Evolutionary conservation across 2,797 vertebrate species (phyloP).

Genomic region (Parauchenoglanis ngamensis): DNA sequence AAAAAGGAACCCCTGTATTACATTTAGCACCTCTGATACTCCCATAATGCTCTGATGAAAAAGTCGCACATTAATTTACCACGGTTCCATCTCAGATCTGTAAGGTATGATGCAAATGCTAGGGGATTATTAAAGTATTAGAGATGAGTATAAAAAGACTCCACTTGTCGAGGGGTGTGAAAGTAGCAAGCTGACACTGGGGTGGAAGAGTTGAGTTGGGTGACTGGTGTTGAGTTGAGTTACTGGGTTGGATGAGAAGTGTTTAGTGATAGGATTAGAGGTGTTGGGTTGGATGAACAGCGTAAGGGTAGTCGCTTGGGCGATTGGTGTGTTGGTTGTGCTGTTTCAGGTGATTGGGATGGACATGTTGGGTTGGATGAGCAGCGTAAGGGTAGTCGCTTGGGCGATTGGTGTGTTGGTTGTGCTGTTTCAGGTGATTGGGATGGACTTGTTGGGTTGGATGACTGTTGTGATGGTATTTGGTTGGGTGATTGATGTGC

Average conservation of each 20-base stretch:
- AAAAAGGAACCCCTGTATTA: conserved; percentile 40
- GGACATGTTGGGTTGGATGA: neutral
- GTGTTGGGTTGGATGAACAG: neutral
- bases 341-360: neutral
- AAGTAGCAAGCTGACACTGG: neutral
- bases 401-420: neutral
- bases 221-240: neutral
- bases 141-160: neutral
- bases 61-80: conserved; percentile 4
- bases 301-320: neutral
- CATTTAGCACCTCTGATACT: conserved; percentile 19
- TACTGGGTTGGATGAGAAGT: neutral
- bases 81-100: conserved; percentile 15
- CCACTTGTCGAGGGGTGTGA: neutral
- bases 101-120: neutral
- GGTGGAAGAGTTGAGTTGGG: neutral
- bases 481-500: neutral
- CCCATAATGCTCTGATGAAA: conserved; percentile 31
- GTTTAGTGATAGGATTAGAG: neutral
- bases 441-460: neutral
- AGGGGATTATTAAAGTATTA: neutral
- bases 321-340: neutral
- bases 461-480: neutral
- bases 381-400: neutral
- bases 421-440: neutral